Evolutionary conservation across 1,140 invertebrate species (phyloP), one percentile per base, ranked within the genome.

Genomic region (Asbolus verrucosus): DNA sequence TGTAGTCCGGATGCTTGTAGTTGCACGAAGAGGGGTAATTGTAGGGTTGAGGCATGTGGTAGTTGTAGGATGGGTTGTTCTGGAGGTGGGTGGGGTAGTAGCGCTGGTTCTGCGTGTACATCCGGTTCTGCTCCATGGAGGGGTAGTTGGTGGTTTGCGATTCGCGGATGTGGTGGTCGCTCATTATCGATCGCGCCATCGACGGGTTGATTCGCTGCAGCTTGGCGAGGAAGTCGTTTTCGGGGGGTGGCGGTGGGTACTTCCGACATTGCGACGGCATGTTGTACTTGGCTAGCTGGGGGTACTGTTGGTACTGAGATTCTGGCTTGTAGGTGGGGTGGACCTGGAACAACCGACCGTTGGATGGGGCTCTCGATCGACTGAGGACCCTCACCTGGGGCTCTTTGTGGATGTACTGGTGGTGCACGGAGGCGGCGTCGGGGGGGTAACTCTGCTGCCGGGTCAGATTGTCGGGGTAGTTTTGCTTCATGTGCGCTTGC

Each of bases 101-200:
- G 14, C 72, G 59, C 39, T 78, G 73, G 8, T 75, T 73, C 19
- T 78, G 67, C 6, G 54, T n/a, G 39, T 76, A 78, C 60, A 76
- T 73, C n/a, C 73, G 19, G 30, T 33, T 69, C 60, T 76, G 76
- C 4, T 76, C 74, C 69, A 78, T 73, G 0, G 73, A 14, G 4
- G 67, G 62, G 63, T 79, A 78, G n/a, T n/a, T n/a, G 9, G 69
- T 27, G 1, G 72, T 46, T 54, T 76, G 68, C 0, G 75, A 39
- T n/a, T 80, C 77, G 14, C 75, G 71, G 5, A 79, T 24, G 71
- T 80, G 78, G 27, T 74, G 76, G 18, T 80, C 77, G 27, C 69
- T 75, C 21, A 79, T 77, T 6, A 80, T 76, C 6, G 77, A 76
- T 14, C 76, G 69, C 6, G 77, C 76, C 73, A 78, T 76, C 5